Evolutionary conservation across 92 coral and sea anemone genomes (phyloP).

Genomic region (Metridium senile): DNA sequence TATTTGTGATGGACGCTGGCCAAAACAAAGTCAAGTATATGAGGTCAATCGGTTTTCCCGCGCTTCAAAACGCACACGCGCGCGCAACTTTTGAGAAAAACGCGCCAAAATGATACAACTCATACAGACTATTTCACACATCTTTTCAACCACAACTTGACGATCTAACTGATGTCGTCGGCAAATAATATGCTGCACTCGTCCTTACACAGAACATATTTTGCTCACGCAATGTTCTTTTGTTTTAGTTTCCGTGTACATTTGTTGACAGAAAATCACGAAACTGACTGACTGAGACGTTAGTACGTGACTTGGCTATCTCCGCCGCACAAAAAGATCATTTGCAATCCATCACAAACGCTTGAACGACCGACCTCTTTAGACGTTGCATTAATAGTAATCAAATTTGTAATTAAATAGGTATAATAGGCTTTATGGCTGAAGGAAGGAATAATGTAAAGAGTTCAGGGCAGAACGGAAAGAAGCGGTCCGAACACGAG

Average conservation of each 20-base stretch:
- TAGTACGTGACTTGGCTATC: not conserved
- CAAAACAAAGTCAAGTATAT: not conserved
- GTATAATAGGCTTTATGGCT: not conserved
- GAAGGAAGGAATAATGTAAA: not conserved
- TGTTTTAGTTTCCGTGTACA: not conserved
- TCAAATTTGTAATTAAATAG: not conserved
- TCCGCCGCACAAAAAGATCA: not conserved
- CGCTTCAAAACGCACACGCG: not conserved
- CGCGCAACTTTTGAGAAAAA: not conserved
- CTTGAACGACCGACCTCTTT: no score
- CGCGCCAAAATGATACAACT: not conserved
- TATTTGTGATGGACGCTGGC: not conserved
- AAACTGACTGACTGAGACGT: not conserved
- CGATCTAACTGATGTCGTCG: no score
- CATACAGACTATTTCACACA: not conserved
- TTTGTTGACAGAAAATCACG: not conserved
- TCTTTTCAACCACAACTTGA: no score
- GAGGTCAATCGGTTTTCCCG: not conserved
- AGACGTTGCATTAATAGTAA: not conserved
- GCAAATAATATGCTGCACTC: not conserved
- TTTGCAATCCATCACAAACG: not conserved
- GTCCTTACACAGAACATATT: no score
- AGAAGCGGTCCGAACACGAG: no score
- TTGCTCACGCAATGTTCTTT: not conserved
- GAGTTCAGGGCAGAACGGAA: not conserved